Conservation (phyloP, 2,888 invertebrate species). For the Drosophila colorata region DNA sequence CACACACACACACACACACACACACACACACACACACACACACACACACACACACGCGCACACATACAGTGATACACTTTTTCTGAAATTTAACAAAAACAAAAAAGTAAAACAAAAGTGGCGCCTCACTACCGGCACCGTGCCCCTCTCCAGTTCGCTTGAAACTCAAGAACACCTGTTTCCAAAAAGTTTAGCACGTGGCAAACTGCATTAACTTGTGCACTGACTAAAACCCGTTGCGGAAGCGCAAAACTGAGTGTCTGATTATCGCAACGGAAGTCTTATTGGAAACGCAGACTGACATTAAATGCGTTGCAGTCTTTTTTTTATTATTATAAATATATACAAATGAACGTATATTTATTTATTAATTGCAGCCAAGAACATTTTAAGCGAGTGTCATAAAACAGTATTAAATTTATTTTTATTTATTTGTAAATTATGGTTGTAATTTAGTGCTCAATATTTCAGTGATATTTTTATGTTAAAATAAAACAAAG, state of each 20-base stretch:
- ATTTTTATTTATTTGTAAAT: neutral
- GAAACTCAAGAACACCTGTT: slow-evolving; percentile 20
- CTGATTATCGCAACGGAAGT: slow-evolving; percentile 39
- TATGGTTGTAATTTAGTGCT: neutral
- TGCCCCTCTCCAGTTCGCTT: neutral
- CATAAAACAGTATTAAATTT: neutral
- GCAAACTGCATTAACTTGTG: slow-evolving; percentile 25
- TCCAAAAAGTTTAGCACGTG: slow-evolving; percentile 33
- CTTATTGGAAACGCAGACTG: slow-evolving; percentile 1
- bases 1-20: slow-evolving; percentile 1
- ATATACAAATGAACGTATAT: neutral
- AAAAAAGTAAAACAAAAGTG: neutral
- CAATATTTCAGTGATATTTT: neutral
- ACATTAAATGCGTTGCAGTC: slow-evolving; percentile 7
- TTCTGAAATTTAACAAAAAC: neutral
- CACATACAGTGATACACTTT: neutral
- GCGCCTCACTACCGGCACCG: neutral
- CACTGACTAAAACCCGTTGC: slow-evolving; percentile 17
- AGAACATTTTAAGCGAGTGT: neutral
- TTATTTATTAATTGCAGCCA: neutral
- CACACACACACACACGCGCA: neutral
- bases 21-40: slow-evolving; percentile 2
- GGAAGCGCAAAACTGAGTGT: slow-evolving; percentile 22
- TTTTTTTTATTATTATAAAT: neutral
- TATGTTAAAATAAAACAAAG: neutral